phyloP scores from a whole-genome alignment of 2,797 vertebrate species.

The Gymnoscopelus braueri region DNA sequence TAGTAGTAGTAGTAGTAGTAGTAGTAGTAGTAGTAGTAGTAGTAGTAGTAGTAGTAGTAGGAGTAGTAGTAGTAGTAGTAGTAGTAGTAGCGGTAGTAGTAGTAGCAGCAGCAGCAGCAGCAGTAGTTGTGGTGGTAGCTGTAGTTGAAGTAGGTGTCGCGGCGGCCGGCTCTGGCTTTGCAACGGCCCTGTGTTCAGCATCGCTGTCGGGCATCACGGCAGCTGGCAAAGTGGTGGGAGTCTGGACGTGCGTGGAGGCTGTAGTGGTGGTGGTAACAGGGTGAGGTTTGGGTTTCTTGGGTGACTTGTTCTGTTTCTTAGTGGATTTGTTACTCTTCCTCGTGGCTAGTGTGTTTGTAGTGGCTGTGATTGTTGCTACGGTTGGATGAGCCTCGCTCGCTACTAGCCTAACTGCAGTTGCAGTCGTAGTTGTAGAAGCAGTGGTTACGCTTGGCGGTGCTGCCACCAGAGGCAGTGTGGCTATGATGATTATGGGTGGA shows the following conservation, averaged over 20 bases:
- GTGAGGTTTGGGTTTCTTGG: constrained; percentile 66
- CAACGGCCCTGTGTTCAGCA: constrained; percentile 30
- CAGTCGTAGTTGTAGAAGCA: constrained; percentile 20
- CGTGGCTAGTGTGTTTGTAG: background rate
- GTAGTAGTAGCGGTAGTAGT: background rate
- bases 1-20: background rate
- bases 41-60: background rate
- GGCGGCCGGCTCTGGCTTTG: constrained; percentile 10
- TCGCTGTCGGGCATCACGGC: constrained; percentile 7
- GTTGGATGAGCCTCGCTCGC: background rate
- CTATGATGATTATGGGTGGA: constrained; percentile 41
- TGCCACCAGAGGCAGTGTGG: constrained; percentile 6
- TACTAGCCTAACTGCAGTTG: background rate
- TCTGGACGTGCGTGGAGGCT: constrained; percentile 8
- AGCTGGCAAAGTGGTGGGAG: constrained; percentile 34
- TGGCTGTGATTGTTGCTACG: background rate
- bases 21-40: constrained; percentile 16
- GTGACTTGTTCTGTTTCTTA: constrained; percentile 69
- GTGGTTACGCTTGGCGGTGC: constrained; percentile 8
- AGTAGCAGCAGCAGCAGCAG: background rate
- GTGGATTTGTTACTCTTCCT: constrained; percentile 45
- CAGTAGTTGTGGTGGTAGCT: constrained; percentile 1
- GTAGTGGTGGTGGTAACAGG: constrained; percentile 15
- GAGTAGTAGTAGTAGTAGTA: background rate
- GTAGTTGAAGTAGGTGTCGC: constrained; percentile 2